Conservation (phyloP, 2,113 vertebrate genomes). For the Ochotona princeps region DNA sequence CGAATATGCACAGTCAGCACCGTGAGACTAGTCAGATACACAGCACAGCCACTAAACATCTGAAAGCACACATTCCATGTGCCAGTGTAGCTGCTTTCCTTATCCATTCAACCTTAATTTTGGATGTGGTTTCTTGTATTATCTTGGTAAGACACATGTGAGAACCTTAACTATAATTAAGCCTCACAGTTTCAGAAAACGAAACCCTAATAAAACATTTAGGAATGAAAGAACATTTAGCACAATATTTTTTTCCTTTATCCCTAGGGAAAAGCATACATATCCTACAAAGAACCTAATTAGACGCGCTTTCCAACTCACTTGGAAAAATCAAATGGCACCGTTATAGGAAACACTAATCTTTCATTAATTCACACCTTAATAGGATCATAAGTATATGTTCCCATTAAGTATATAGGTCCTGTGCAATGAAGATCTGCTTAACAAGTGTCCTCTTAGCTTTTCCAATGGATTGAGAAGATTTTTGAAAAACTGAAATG, state of each 20-base stretch:
- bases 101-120: neutral
- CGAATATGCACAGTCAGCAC: no score
- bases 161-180: neutral
- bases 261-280: neutral
- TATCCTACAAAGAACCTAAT: conserved; percentile 15
- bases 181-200: neutral
- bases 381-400: neutral
- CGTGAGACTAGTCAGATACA: no score
- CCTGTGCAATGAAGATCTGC: neutral
- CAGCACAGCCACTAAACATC: neutral
- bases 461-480: neutral
- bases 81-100: neutral
- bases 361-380: neutral
- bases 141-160: neutral
- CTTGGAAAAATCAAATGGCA: conserved; percentile 4
- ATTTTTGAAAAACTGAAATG: neutral
- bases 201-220: neutral
- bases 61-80: neutral
- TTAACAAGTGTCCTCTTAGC: neutral
- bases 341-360: neutral
- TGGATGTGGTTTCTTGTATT: neutral
- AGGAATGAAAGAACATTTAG: neutral
- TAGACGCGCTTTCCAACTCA: neutral
- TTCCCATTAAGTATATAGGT: no score
- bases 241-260: neutral